These are phyloP conservation scores for Callopanchax toddi DNA, from an alignment of 2,113 vertebrate genomes.

Conservation along the genomic window DNA sequence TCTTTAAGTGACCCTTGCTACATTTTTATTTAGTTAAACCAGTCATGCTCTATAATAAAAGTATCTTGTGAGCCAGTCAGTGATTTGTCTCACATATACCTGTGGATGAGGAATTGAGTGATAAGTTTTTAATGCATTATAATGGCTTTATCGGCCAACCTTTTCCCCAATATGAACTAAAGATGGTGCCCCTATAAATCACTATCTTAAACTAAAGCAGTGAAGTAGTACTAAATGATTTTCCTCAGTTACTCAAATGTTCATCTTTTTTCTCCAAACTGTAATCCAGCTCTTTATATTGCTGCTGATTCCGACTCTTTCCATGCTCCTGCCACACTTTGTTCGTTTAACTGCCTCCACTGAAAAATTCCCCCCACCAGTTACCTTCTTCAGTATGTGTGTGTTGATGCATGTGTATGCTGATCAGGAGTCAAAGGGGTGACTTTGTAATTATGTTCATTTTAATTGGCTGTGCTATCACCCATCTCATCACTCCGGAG, in stretches of 20 bases:
- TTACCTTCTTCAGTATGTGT: constrained; percentile 27
- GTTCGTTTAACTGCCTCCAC: constrained; percentile 4
- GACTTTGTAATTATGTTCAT: constrained; percentile 87
- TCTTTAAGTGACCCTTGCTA: constrained; percentile 58
- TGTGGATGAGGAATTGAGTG: constrained; percentile 58
- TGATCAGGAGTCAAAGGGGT: constrained; percentile 80
- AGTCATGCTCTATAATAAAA: constrained; percentile 59
- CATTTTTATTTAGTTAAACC: constrained; percentile 77
- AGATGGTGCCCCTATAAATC: no score
- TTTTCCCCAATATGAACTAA: no score
- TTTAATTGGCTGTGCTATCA: constrained; percentile 85
- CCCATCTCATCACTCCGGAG: constrained; percentile 74
- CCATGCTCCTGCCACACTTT: background rate
- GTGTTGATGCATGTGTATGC: constrained; percentile 71
- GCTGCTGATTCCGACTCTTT: background rate
- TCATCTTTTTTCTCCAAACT: background rate
- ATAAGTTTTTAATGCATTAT: constrained; percentile 76
- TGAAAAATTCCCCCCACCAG: constrained; percentile 7
- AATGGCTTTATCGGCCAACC: no score
- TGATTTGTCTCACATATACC: constrained; percentile 13
- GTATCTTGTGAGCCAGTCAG: constrained; percentile 66
- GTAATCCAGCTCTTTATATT: background rate
- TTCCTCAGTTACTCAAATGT: background rate
- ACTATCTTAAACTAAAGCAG: background rate
- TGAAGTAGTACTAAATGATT: background rate